Evolutionary conservation across 1,140 invertebrate genomes (phyloP), one percentile per base, ranked within the genome.

Genomic region (Pristionchus pacificus): DNA sequence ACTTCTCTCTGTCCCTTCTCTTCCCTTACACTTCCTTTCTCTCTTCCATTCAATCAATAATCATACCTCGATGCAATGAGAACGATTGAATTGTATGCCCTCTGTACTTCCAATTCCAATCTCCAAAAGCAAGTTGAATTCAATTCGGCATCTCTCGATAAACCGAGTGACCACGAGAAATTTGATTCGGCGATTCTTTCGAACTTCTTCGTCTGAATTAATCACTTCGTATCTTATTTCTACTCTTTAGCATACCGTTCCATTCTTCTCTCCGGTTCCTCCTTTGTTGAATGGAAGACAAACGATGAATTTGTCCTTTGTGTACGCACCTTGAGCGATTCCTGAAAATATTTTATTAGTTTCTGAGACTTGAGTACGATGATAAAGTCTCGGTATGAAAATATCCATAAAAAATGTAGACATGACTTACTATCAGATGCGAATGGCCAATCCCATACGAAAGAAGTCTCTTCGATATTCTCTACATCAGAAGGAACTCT

Each of bases 231-330:
- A n/a, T n/a, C n/a, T n/a, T n/a, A n/a, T n/a, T n/a, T n/a, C n/a
- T n/a, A n/a, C n/a, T n/a, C n/a, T n/a, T n/a, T n/a, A n/a, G n/a
- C 77, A 68, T 60, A 79, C 78, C 55, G 79, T 72, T 30, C 79
- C 79, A 62, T 65, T 70, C n/a, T 71, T 74, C 68, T 80, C 75
- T 14, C 78, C 78, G 24, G 78, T 79, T 0, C 78, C 78, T 57
- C 78, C 78, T 60, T 80, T 81, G 63, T 76, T 75, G 66, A 79
- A 79, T 27, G 78, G 78, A 0, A 79, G 57, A 59, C 79, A 79
- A 6, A 79, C 81, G 6, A 71, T 55, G 66, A 79, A 79, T 28
- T 79, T 79, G 13, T 79, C 77, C 28, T 70, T 70, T 15, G 74
- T 79, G 65, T 75, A 80, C 27, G 74, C 73, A 14, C 78, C 78